phyloP scores from a whole-genome alignment of 1,140 invertebrate species.

The Diprion similis region DNA sequence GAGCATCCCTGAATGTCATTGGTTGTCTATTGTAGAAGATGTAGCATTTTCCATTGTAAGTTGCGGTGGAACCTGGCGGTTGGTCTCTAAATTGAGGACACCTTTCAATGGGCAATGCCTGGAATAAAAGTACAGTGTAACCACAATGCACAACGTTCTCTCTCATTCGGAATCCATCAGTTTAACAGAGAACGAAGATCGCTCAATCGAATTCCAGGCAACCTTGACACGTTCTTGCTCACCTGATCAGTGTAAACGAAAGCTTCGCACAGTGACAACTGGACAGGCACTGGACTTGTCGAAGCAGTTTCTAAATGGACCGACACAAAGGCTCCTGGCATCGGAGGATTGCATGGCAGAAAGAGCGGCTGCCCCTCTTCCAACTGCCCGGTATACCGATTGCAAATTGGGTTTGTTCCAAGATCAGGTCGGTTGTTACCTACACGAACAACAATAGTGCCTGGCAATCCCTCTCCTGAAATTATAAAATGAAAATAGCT shows the following conservation, averaged over 20 bases:
- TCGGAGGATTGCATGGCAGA: slow-evolving; percentile 91
- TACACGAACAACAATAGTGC: slow-evolving; percentile 88
- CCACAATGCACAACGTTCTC: not conserved
- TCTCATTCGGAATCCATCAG: not conserved
- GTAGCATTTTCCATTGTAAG: slow-evolving; percentile 96
- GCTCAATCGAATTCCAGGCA: too few species aligned
- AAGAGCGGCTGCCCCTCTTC: slow-evolving; percentile 93
- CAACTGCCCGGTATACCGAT: slow-evolving; percentile 83
- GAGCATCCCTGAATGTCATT: slow-evolving; percentile 79
- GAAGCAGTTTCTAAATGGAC: slow-evolving; percentile 81
- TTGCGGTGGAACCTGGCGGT: slow-evolving; percentile 89
- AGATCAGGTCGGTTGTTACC: slow-evolving; percentile 95
- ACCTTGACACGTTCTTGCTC: slow-evolving; percentile 19
- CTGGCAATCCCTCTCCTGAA: slow-evolving; percentile 72
- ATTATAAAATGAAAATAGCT: slow-evolving; percentile 31
- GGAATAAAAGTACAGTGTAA: slow-evolving; percentile 12
- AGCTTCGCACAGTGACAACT: slow-evolving; percentile 92
- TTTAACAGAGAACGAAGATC: not conserved
- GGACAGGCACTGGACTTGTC: slow-evolving; percentile 64
- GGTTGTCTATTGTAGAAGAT: slow-evolving; percentile 93
- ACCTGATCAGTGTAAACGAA: slow-evolving; percentile 95
- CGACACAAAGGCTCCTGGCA: slow-evolving; percentile 93
- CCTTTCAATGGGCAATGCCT: slow-evolving; percentile 89
- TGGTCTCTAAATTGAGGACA: slow-evolving; percentile 93
- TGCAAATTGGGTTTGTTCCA: slow-evolving; percentile 92